Evolutionary conservation across 2,113 vertebrate genomes (phyloP).

Genomic region (Pyxicephalus adspersus): DNA sequence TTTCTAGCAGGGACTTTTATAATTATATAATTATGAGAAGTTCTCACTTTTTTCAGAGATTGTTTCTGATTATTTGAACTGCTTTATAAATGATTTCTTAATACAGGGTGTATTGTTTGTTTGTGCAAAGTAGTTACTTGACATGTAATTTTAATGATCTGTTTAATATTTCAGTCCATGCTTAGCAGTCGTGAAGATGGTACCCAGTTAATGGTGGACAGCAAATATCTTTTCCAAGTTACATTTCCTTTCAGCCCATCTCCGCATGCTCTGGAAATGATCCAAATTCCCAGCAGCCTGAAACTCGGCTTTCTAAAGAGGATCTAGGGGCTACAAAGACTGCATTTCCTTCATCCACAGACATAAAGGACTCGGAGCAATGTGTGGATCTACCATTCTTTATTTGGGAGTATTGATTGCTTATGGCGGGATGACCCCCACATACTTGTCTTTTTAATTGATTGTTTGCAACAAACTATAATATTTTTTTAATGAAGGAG

Average conservation of each 20-base stretch:
- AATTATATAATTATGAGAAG: too few species aligned
- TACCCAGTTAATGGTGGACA: constrained; percentile 86
- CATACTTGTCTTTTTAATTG: too few species aligned
- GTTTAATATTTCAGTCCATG: constrained; percentile 76
- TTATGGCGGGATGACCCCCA: too few species aligned
- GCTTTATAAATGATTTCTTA: too few species aligned
- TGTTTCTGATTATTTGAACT: too few species aligned
- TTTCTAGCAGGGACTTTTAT: too few species aligned
- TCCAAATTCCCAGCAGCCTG: constrained; percentile 91
- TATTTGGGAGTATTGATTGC: neutral
- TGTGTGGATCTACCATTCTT: constrained; percentile 13
- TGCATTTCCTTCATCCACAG: constrained; percentile 37
- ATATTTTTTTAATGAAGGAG: too few species aligned
- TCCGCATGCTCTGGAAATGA: constrained; percentile 85
- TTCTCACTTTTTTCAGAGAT: too few species aligned
- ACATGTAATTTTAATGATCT: too few species aligned
- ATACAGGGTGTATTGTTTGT: too few species aligned
- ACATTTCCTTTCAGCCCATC: constrained; percentile 89
- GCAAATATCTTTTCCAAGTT: constrained; percentile 91
- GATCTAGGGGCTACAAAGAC: constrained; percentile 69
- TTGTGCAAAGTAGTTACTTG: too few species aligned
- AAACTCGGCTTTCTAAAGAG: constrained; percentile 86
- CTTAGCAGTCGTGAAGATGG: constrained; percentile 81
- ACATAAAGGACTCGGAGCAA: neutral
- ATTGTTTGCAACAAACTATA: too few species aligned